A percentile compares a stretch with the other conserved stretches of the same genome.
Evolutionary conservation across 92 coral and sea anemone genomes (phyloP).

Genomic region (Umimayanthus chanpuru): DNA sequence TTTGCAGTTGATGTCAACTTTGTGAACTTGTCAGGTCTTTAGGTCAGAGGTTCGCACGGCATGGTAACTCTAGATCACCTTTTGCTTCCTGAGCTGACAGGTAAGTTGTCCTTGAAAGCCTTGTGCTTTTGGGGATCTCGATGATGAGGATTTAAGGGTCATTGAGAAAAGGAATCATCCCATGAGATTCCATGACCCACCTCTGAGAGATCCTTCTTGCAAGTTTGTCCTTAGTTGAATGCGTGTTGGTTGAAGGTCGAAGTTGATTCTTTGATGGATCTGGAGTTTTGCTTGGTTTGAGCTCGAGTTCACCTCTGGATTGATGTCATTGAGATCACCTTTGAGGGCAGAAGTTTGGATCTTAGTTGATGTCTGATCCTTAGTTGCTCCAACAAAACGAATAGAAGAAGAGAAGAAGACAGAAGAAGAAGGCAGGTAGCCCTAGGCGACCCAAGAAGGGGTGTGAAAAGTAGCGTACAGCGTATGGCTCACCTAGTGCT

Average conservation of each 20-base stretch:
- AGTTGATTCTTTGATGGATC: no score
- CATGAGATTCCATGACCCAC: constrained; percentile 11
- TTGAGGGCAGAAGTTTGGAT: no score
- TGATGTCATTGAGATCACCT: no score
- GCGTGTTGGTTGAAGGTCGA: neutral
- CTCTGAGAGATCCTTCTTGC: constrained; percentile 8
- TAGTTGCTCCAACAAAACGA: no score
- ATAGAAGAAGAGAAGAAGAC: no score
- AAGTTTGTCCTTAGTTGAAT: neutral
- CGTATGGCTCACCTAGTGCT: no score
- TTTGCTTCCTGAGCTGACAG: constrained; percentile 14
- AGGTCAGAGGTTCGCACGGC: constrained; percentile 10
- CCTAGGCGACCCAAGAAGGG: no score
- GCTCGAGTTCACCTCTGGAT: no score
- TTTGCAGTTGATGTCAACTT: constrained; percentile 7
- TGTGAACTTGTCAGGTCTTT: constrained; percentile 2
- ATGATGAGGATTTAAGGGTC: neutral
- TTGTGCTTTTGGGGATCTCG: constrained; percentile 10
- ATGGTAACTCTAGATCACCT: constrained; percentile 10
- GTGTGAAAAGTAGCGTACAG: no score
- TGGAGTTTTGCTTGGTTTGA: no score
- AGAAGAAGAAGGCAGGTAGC: no score
- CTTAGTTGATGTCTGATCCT: no score
- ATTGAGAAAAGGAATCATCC: neutral
- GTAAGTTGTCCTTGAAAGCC: constrained; percentile 13